A percentile compares a stretch with the other conserved stretches of the same genome.
Conservation (phyloP, 2,113 vertebrate species). For the Pseudopipra pipra region DNA sequence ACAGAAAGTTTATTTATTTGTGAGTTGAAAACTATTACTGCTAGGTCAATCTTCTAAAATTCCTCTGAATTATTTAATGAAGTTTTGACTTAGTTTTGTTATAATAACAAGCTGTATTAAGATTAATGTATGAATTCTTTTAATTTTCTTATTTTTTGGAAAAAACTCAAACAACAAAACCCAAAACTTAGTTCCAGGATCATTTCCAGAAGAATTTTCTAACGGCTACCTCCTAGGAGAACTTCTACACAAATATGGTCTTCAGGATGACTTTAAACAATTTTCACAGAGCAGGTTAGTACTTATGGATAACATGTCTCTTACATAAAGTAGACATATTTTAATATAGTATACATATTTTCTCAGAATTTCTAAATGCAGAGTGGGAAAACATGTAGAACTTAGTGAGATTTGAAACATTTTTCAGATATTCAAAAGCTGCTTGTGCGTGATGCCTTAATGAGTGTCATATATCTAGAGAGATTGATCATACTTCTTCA, state of each 20-base stretch:
- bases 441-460: neutral
- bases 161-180: neutral
- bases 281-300: slow-evolving; percentile 91
- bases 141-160: neutral
- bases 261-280: slow-evolving; percentile 87
- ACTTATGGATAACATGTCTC: neutral
- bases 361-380: neutral
- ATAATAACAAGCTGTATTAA: neutral
- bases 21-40: neutral
- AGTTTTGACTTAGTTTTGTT: neutral
- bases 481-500: neutral
- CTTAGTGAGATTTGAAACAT: neutral
- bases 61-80: neutral
- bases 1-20: neutral
- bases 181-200: slow-evolving; percentile 76
- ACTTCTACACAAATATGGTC: slow-evolving; percentile 86
- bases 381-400: neutral
- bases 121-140: neutral
- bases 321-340: neutral
- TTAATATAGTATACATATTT: neutral
- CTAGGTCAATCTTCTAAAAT: neutral
- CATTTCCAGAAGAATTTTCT: slow-evolving; percentile 85
- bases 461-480: neutral
- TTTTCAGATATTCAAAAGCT: neutral
- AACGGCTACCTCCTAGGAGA: slow-evolving; percentile 93